A percentile compares a stretch with the other conserved stretches of the same genome.
phyloP scores from a whole-genome alignment of 2,113 vertebrate species.

The Tachysurus fulvidraco region DNA sequence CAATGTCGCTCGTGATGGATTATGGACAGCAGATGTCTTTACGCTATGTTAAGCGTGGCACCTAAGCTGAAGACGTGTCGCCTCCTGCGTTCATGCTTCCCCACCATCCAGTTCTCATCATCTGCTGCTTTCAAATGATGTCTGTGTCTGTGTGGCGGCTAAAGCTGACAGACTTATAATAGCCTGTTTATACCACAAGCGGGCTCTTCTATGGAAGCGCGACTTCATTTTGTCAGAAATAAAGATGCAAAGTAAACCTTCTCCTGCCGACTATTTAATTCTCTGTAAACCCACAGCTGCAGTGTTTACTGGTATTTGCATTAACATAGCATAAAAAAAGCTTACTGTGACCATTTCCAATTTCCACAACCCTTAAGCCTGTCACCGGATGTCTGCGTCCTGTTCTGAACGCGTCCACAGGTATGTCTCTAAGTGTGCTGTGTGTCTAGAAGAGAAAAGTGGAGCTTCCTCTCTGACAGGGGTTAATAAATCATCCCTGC shows the following conservation, averaged over 20 bases:
- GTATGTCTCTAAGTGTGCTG: conserved; percentile 43
- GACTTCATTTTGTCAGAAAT: conserved; percentile 34
- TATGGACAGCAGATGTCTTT: conserved; percentile 34
- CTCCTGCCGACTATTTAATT: conserved; percentile 15
- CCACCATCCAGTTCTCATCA: conserved; percentile 3
- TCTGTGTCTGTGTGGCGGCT: neutral
- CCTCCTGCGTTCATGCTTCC: conserved; percentile 1
- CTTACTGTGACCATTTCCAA: conserved; percentile 10
- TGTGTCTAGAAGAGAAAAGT: conserved; percentile 36
- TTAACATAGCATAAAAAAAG: conserved; percentile 14
- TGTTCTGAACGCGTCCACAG: conserved; percentile 40
- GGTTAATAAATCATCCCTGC: conserved; percentile 54
- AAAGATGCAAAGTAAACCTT: conserved; percentile 30
- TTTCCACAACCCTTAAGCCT: conserved; percentile 40
- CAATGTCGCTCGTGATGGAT: conserved; percentile 39
- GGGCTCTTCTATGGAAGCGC: neutral
- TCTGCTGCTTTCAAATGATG: conserved; percentile 35
- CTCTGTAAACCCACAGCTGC: neutral
- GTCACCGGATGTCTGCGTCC: conserved; percentile 42
- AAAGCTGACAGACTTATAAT: conserved; percentile 32
- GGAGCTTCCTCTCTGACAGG: conserved; percentile 43
- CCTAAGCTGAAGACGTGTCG: neutral
- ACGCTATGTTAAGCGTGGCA: conserved; percentile 28
- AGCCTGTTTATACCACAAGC: conserved; percentile 34
- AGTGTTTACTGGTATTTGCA: conserved; percentile 7